phyloP scores from a whole-genome alignment of 2,113 vertebrate species.

The Ameiurus melas region DNA sequence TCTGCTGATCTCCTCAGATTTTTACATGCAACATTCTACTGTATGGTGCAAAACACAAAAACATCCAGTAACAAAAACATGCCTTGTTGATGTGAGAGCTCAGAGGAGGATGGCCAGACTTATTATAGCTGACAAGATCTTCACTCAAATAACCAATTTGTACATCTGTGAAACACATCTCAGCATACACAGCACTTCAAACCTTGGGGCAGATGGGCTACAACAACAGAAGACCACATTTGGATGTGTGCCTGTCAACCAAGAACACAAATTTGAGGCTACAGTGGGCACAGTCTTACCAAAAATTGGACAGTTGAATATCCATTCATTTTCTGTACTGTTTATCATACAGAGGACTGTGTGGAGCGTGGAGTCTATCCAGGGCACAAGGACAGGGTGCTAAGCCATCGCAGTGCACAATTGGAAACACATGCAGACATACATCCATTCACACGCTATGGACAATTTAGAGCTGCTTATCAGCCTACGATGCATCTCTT shows the following conservation, averaged over 20 bases:
- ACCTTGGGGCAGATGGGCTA: neutral
- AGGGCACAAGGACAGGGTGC: too few species aligned
- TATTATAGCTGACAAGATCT: neutral
- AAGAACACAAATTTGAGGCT: neutral
- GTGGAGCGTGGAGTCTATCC: too few species aligned
- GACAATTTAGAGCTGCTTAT: too few species aligned
- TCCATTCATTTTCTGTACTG: too few species aligned
- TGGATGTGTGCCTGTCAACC: neutral
- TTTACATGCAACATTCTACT: neutral
- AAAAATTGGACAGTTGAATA: neutral
- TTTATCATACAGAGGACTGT: too few species aligned
- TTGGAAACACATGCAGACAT: too few species aligned
- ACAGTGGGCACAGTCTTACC: neutral
- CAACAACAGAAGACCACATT: neutral
- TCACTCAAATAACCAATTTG: neutral
- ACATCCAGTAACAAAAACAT: neutral
- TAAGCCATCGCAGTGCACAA: too few species aligned
- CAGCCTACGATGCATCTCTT: too few species aligned
- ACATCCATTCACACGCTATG: too few species aligned
- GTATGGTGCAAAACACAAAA: neutral
- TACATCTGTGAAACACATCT: neutral
- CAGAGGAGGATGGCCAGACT: neutral
- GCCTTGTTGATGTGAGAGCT: neutral
- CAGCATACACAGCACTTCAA: neutral
- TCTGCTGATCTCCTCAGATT: neutral